phyloP scores from a whole-genome alignment of 2,113 vertebrate species.

The Lagenorhynchus albirostris region DNA sequence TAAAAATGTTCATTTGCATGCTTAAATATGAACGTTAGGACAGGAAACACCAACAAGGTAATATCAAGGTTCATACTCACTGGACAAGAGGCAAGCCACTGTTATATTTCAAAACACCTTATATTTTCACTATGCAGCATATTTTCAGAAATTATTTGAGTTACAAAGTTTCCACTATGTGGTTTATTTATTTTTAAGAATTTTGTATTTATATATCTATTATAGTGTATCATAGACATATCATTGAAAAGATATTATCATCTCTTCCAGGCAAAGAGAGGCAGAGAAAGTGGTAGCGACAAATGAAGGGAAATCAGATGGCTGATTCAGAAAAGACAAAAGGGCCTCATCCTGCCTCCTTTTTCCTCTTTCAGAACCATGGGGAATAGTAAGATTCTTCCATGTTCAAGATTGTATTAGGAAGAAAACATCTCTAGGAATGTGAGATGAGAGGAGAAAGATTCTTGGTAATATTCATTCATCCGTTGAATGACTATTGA shows the following conservation, averaged over 20 bases:
- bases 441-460: neutral
- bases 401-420: neutral
- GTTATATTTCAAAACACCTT: neutral
- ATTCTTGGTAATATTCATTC: neutral
- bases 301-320: neutral
- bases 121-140: neutral
- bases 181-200: neutral
- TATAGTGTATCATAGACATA: neutral
- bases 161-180: neutral
- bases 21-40: neutral
- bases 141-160: neutral
- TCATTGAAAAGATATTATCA: neutral
- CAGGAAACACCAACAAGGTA: neutral
- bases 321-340: neutral
- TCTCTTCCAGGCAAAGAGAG: neutral
- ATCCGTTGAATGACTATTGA: neutral
- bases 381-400: neutral
- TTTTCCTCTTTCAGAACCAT: neutral
- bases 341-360: neutral
- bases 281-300: neutral
- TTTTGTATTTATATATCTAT: neutral
- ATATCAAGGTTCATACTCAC: neutral
- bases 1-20: neutral
- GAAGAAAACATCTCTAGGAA: neutral
- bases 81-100: neutral